These are phyloP conservation scores for Archocentrus centrarchus DNA, from an alignment of 2,113 vertebrate genomes.

Conservation along the genomic window DNA sequence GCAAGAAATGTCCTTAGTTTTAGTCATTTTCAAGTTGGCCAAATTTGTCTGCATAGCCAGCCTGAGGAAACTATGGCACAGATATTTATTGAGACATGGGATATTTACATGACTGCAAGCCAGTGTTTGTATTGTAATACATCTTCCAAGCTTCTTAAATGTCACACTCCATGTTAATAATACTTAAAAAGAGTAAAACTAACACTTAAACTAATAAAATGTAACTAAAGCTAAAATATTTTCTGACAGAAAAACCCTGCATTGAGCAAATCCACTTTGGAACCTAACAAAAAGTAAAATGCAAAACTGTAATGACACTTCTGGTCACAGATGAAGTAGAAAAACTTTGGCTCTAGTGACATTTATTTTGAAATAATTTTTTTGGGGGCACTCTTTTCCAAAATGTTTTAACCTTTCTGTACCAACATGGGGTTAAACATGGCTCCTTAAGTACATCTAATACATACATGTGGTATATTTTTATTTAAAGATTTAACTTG, in stretches of 20 bases:
- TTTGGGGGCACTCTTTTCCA: background rate
- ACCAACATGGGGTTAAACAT: too few species aligned
- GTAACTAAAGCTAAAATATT: background rate
- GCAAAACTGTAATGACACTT: background rate
- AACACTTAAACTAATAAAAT: background rate
- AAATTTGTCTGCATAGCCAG: background rate
- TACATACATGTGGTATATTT: too few species aligned
- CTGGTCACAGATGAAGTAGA: background rate
- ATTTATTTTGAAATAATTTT: background rate
- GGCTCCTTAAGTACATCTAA: too few species aligned
- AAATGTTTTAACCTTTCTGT: background rate
- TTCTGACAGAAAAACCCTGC: accelerated
- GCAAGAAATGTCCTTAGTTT: background rate
- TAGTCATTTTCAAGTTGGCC: background rate
- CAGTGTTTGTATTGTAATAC: background rate
- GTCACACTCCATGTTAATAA: background rate
- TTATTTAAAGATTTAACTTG: too few species aligned
- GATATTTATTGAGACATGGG: background rate
- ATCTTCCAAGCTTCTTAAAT: background rate
- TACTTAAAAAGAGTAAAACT: background rate
- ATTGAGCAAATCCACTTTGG: background rate
- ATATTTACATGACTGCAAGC: background rate
- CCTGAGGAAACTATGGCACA: background rate
- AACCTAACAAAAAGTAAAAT: background rate
- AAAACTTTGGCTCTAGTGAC: background rate